Evolutionary conservation across 1,140 invertebrate genomes (phyloP).

Genomic region (Saxidomus purpurata): DNA sequence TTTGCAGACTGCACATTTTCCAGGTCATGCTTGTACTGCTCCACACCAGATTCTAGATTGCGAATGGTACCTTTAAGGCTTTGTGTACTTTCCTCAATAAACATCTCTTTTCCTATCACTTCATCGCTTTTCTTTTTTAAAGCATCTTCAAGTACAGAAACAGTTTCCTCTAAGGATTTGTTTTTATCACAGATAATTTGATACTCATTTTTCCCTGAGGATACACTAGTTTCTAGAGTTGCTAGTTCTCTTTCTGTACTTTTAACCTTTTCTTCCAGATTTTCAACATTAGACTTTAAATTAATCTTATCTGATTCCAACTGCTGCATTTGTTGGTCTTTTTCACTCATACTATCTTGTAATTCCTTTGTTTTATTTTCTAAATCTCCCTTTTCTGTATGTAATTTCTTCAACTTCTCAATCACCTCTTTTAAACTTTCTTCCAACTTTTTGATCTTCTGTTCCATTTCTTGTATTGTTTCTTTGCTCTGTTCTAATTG

Average conservation of each 20-base stretch:
- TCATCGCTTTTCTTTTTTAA: slow-evolving; percentile 45
- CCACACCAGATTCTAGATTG: neutral
- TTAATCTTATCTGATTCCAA: neutral
- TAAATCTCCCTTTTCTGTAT: slow-evolving; percentile 33
- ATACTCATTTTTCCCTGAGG: slow-evolving; percentile 37
- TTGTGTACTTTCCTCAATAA: neutral
- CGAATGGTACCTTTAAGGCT: neutral
- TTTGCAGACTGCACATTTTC: slow-evolving; percentile 3
- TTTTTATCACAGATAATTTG: slow-evolving; percentile 39
- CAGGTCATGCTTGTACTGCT: slow-evolving; percentile 16
- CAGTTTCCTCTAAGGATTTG: slow-evolving; percentile 56
- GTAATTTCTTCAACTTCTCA: slow-evolving; percentile 31
- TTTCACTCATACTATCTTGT: slow-evolving; percentile 49
- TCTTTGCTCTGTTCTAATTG: slow-evolving; percentile 78
- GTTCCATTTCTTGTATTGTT: slow-evolving; percentile 79
- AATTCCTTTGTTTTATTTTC: slow-evolving; percentile 2
- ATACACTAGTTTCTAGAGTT: slow-evolving; percentile 25
- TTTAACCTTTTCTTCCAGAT: slow-evolving; percentile 36
- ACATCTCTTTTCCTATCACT: slow-evolving; percentile 17
- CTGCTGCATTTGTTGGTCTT: slow-evolving; percentile 51
- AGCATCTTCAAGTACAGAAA: slow-evolving; percentile 27
- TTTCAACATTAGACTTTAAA: slow-evolving; percentile 20
- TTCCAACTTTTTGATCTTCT: slow-evolving; percentile 72
- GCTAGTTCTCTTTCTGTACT: slow-evolving; percentile 23
- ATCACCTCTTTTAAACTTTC: slow-evolving; percentile 57